Evolutionary conservation across 37 sponge, comb jelly and placozoan genomes (phyloP), one percentile per base, ranked within the genome.

Genomic region (Ianthella basta): DNA sequence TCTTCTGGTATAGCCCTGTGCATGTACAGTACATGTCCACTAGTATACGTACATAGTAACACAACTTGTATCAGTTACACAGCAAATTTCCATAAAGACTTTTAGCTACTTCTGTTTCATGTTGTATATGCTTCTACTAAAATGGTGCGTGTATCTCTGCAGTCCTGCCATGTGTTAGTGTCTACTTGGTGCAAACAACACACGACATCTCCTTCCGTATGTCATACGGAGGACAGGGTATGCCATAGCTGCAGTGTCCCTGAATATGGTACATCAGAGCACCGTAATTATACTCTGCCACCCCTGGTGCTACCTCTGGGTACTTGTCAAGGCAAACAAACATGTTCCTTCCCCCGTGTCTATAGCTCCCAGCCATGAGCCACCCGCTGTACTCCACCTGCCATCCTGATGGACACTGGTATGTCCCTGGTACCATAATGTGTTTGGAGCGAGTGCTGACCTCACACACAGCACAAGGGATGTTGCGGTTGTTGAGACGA

Each of bases 151-250:
- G n/a, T n/a, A 44, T 44, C 50, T 44, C 8, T 44, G 8, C 3
- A 8, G 50, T 44, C 50, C 50, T 44, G 3, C 50, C 2, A 4
- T 70, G 37, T 35, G 72, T 19, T 70, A 15, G 21, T 69, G 19
- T 15, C 34, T 82, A 82, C 65, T 82, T 82, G 20, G 82, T 63
- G 82, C 82, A 82, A 40, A 82, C 82, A 61, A 34, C 82, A 82
- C 82, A 82, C 32, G 82, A 63, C 41, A 82, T 36, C 39, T 82
- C 82, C 67, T 82, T 59, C 53, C 55, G 39, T 4, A 16, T 23
- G 33, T 85, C 82, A 61, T 89, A 89, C 2, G 63, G 65, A 59
- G 65, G 63, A 82, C 82, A 82, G 5, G 82, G 82, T 63, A 82
- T 60, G 23, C 53, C 63, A 60, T n/a, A 20, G 44, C 61, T 82